These are phyloP conservation scores for Garrulus glandarius DNA, from an alignment of 2,797 vertebrate species.

Conservation along the genomic window DNA sequence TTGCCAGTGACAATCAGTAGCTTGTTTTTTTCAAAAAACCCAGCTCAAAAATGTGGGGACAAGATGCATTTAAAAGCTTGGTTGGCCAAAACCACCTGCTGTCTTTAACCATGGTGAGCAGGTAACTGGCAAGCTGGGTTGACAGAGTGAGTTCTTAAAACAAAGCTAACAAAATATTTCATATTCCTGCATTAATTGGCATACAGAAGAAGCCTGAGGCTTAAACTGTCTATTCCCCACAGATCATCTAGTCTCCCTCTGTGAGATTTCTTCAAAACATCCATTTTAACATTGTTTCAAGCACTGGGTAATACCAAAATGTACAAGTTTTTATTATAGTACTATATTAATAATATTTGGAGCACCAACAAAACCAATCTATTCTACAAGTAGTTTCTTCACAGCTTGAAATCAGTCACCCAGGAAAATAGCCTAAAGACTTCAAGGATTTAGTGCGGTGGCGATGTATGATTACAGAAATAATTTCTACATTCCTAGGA, in stretches of 20 bases:
- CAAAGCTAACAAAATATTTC: slow-evolving; percentile 1
- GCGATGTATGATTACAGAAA: background rate
- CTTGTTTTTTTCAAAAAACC: background rate
- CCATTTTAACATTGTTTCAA: background rate
- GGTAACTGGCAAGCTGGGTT: background rate
- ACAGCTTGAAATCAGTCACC: background rate
- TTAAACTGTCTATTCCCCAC: background rate
- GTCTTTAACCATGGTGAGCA: background rate
- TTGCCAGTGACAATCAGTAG: background rate
- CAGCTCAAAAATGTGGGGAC: background rate
- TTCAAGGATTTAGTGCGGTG: background rate
- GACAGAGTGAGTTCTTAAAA: background rate
- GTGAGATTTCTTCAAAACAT: slow-evolving; percentile 10
- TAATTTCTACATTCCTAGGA: background rate
- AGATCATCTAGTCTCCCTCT: background rate
- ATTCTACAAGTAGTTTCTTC: background rate
- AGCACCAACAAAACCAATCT: background rate
- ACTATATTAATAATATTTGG: background rate
- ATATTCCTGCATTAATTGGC: background rate
- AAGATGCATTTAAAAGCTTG: background rate
- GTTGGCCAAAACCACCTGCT: background rate
- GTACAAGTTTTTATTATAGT: background rate
- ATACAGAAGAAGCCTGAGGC: background rate
- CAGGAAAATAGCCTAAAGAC: background rate
- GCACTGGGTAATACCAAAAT: background rate